phyloP scores from a whole-genome alignment of 2,888 invertebrate species.

The Sinelater perroti region DNA sequence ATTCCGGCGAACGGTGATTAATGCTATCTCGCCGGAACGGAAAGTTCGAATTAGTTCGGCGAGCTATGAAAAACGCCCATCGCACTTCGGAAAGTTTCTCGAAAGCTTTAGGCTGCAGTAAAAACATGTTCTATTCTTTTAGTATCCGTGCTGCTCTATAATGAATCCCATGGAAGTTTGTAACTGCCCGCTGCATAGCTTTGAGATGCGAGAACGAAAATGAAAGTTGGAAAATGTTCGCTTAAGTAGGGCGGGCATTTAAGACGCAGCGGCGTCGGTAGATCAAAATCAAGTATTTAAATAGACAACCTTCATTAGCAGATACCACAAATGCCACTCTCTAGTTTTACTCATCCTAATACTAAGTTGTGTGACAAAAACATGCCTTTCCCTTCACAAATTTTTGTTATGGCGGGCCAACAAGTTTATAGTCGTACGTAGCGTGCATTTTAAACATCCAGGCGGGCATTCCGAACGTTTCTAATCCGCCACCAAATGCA shows the following conservation, averaged over 20 bases:
- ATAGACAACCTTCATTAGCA: slow-evolving; percentile 10
- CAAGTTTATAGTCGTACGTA: slow-evolving; percentile 18
- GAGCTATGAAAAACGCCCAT: slow-evolving; percentile 6
- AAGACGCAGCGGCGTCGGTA: no score
- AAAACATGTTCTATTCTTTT: no score
- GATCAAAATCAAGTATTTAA: slow-evolving; percentile 8
- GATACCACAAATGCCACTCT: slow-evolving; percentile 3
- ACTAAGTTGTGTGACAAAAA: slow-evolving; percentile 9
- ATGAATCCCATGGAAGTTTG: no score
- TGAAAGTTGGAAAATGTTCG: no score
- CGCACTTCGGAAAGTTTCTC: not conserved
- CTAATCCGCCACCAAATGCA: slow-evolving; percentile 15
- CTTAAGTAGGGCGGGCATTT: no score
- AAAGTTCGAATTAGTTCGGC: slow-evolving; percentile 13
- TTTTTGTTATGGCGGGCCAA: slow-evolving; percentile 16
- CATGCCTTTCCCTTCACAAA: slow-evolving; percentile 14
- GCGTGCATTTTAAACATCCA: slow-evolving; percentile 16
- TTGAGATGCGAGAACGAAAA: no score
- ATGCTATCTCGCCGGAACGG: slow-evolving; percentile 11
- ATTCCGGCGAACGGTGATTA: slow-evolving; percentile 13
- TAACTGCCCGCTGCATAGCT: no score
- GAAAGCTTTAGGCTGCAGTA: not conserved
- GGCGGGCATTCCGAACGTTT: slow-evolving; percentile 14
- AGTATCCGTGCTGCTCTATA: no score
- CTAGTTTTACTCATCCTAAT: slow-evolving; percentile 4